Conservation (phyloP, 2,888 invertebrate species). For the Hypomecis punctinalis region DNA sequence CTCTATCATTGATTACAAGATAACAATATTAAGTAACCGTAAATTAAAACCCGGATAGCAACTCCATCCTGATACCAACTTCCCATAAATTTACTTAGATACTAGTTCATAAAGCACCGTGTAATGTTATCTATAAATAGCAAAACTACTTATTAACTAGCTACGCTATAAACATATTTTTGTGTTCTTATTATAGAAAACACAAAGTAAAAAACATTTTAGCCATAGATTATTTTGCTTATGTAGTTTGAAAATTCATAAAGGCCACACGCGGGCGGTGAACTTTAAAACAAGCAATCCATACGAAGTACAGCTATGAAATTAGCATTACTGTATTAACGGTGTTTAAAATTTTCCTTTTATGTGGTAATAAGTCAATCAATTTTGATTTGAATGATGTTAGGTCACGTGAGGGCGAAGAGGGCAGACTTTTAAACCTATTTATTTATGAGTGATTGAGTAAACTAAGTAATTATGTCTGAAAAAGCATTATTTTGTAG, state of each 20-base stretch:
- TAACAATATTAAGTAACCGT: conserved; percentile 6
- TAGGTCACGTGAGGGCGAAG: not conserved
- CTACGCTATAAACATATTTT: not conserved
- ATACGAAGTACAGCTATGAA: not conserved
- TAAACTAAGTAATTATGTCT: no score
- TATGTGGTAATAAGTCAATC: conserved; percentile 6
- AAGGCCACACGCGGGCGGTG: not conserved
- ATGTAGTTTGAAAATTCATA: conserved; percentile 1
- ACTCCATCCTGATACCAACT: not conserved
- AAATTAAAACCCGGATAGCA: conserved; percentile 9
- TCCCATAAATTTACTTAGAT: conserved; percentile 1
- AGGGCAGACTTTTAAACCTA: no score
- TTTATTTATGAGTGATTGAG: no score
- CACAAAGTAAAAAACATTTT: not conserved
- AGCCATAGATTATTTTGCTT: not conserved
- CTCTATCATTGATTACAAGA: conserved; percentile 8
- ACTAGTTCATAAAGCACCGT: not conserved
- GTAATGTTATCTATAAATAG: no score
- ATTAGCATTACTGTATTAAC: not conserved
- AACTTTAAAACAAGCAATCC: not conserved
- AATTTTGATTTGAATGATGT: conserved; percentile 5
- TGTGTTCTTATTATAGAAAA: conserved; percentile 1
- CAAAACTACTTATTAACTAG: no score
- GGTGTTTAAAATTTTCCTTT: not conserved
- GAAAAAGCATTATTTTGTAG: not conserved